These are phyloP conservation scores for Eurypyga helias DNA, from an alignment of 2,113 vertebrate species.

Conservation along the genomic window DNA sequence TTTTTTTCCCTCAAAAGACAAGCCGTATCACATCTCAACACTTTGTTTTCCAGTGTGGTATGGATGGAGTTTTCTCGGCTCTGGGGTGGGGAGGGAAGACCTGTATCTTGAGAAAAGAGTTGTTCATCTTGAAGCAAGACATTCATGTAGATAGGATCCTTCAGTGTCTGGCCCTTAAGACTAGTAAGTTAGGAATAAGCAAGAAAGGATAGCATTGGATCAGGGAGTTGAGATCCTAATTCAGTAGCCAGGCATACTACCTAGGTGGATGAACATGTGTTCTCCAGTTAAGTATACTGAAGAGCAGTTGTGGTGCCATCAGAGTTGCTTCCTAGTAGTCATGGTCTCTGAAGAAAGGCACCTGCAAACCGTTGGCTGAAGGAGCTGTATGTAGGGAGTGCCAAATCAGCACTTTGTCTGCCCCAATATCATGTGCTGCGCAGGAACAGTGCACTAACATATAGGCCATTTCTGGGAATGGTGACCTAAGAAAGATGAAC, in stretches of 20 bases:
- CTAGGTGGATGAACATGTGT: rapidly evolving
- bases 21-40: neutral
- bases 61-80: neutral
- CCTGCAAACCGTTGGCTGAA: neutral
- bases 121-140: neutral
- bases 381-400: neutral
- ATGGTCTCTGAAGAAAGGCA: rapidly evolving
- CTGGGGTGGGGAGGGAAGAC: neutral
- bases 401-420: rapidly evolving
- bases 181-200: neutral
- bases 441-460: rapidly evolving
- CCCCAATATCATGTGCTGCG: neutral
- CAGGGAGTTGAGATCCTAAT: neutral
- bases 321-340: neutral
- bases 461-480: neutral
- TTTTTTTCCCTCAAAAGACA: too few species aligned
- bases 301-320: neutral
- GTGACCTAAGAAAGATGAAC: neutral
- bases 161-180: neutral
- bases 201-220: neutral
- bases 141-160: neutral
- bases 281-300: neutral
- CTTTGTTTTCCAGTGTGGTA: neutral
- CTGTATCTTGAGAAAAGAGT: rapidly evolving
- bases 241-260: neutral